phyloP scores from a whole-genome alignment of 2,113 vertebrate genomes.

The Muntiacus reevesi region DNA sequence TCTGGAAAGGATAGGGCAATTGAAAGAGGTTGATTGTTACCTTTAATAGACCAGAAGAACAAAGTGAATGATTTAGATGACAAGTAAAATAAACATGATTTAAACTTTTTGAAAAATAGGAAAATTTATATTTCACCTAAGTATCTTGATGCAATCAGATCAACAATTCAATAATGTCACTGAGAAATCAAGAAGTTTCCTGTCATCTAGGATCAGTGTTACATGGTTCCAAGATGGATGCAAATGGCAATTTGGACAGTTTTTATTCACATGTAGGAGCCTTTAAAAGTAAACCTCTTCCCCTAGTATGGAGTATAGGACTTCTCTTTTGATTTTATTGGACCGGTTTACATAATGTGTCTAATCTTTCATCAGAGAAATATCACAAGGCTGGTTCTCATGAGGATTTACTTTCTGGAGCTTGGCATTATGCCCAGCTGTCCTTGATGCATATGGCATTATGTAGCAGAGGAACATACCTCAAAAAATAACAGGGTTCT shows the following conservation, averaged over 20 bases:
- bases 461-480: background rate
- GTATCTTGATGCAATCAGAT: background rate
- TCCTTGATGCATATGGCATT: background rate
- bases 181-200: background rate
- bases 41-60: background rate
- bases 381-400: background rate
- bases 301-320: fast-evolving
- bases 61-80: background rate
- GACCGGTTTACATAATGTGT: background rate
- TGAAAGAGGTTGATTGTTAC: background rate
- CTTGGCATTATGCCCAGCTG: no score
- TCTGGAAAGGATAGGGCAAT: background rate
- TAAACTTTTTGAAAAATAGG: background rate
- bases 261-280: background rate
- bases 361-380: background rate
- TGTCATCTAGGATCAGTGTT: background rate
- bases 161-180: background rate
- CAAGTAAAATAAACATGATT: background rate
- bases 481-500: background rate
- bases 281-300: background rate
- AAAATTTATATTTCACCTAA: background rate
- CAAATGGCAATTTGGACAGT: background rate
- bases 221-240: background rate
- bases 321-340: background rate
- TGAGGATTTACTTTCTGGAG: background rate